phyloP scores from a whole-genome alignment of 1,140 invertebrate genomes.

The Phocides pigmalion region DNA sequence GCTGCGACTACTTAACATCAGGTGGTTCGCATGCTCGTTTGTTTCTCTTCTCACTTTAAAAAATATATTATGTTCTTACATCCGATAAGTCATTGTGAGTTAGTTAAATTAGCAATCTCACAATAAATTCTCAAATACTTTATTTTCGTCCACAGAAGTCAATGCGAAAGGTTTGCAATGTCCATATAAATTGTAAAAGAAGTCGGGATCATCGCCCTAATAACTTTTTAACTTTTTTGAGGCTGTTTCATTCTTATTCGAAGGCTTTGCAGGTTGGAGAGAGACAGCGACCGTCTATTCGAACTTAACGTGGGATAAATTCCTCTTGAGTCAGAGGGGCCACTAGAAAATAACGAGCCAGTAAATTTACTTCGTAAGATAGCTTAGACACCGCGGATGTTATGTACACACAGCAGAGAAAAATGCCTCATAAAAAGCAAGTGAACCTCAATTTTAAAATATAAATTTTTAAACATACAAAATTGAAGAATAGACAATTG shows the following conservation, averaged over 20 bases:
- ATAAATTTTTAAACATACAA: no score
- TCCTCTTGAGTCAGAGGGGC: conserved; percentile 36
- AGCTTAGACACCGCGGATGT: conserved; percentile 19
- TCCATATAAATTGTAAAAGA: conserved; percentile 12
- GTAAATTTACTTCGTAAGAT: conserved; percentile 42
- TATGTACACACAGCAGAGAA: conserved; percentile 14
- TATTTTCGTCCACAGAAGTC: background rate
- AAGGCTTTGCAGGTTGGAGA: conserved; percentile 17
- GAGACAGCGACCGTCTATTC: conserved; percentile 29
- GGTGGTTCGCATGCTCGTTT: no score
- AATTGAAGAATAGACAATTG: no score
- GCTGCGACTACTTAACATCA: no score
- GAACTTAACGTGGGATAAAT: conserved; percentile 40
- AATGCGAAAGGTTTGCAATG: background rate
- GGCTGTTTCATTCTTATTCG: background rate
- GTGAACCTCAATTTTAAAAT: no score
- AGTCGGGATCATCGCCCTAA: background rate
- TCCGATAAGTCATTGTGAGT: no score
- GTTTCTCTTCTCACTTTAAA: no score
- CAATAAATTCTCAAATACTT: no score
- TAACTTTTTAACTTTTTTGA: conserved; percentile 16
- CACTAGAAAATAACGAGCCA: conserved; percentile 47
- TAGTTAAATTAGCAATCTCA: no score
- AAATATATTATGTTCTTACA: no score
- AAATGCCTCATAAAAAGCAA: no score